Evolutionary conservation across 2,797 vertebrate genomes (phyloP).

Genomic region (Argentina silus): DNA sequence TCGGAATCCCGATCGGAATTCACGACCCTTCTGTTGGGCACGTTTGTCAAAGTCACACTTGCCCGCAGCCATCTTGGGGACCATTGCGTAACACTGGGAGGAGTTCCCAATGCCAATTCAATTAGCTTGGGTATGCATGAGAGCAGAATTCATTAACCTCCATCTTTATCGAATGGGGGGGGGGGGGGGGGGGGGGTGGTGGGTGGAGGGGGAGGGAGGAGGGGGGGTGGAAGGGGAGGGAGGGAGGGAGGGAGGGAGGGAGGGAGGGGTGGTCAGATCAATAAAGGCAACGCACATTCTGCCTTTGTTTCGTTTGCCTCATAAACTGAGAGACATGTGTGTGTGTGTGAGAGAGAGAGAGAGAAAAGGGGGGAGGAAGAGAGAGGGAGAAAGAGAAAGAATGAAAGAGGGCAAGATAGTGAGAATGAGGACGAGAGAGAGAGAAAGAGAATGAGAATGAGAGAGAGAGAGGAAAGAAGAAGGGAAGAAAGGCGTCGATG

Average conservation of each 20-base stretch:
- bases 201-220: background rate
- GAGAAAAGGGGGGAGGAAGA: background rate
- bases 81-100: slow-evolving; percentile 60
- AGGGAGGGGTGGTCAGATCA: background rate
- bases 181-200: slow-evolving; percentile 19
- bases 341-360: background rate
- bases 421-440: too few relatives aligned
- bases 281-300: slow-evolving; percentile 23
- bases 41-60: slow-evolving; percentile 31
- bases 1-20: too few relatives aligned
- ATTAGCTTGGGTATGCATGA: slow-evolving; percentile 71
- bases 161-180: slow-evolving; percentile 61
- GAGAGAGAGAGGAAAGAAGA: background rate
- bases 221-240: slow-evolving; percentile 22
- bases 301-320: slow-evolving; percentile 50
- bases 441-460: background rate
- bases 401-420: background rate
- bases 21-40: slow-evolving; percentile 22
- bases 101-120: slow-evolving; percentile 71
- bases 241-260: slow-evolving; percentile 2
- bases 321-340: slow-evolving; percentile 20
- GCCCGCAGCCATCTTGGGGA: slow-evolving; percentile 57
- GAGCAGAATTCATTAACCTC: slow-evolving; percentile 76
- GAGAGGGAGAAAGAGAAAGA: background rate
- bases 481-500: background rate